Evolutionary conservation across 2,888 invertebrate species (phyloP), one percentile per base, ranked within the genome.

Genomic region (Laothoe populi): DNA sequence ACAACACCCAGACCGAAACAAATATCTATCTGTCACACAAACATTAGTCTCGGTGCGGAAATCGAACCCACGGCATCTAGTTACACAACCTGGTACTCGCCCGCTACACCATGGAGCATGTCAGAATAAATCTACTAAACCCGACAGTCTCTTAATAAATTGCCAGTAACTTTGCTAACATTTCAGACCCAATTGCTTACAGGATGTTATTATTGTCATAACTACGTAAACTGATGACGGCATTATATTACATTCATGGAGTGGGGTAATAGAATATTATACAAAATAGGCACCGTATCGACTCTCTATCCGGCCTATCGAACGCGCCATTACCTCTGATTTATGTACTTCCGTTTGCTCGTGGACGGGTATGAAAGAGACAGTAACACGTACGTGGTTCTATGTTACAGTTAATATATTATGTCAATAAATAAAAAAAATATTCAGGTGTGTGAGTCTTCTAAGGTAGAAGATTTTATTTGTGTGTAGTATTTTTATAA

Each of bases 301-400:
- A 66, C 63, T 66, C 59, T 59, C 57, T 57, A 60, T 60, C 61
- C 66, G 66, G 60, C 63, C 69, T 64, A 67, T 68, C 67, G 59
- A 66, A 65, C 60, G 61, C 67, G 68, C 74, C 67, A 74, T 79
- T 75, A 72, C 64, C 21, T 49, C 48, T 73, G 73, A 80, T 79
- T 78, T 78, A 78, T 72, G 60, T 26, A 61, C 48, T 53, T 61
- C 49, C 60, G 42, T 23, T 19, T 31, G n/a, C 53, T 49, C 40
- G 38, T 31, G 40, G 53, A 42, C 24, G 21, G 49, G 31, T 42
- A 53, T 40, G 24, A 24, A 53, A 49, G 49, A 38, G 19, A 31
- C 53, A 38, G 42, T 61, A 19, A 26, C 26, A 49, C 26, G 38
- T 31, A 26, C 35, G 11, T 10, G 35, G 16, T 8, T 31, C 5